Percentiles rank a stretch among this genome's conserved stretches.
Conservation (phyloP, 2,797 vertebrate genomes). For the Crocidura indochinensis region DNA sequence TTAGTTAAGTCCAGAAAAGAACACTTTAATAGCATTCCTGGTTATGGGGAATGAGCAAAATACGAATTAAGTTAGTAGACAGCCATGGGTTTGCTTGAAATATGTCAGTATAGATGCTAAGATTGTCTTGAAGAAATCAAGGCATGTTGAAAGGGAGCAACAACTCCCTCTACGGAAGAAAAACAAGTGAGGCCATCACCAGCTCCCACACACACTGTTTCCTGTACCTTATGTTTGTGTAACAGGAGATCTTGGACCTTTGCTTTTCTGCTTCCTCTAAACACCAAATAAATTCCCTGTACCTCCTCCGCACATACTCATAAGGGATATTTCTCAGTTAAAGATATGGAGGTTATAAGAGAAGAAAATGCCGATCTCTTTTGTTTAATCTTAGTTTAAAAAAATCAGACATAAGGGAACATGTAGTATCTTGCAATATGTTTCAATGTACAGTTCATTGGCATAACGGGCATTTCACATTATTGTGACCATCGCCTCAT, state of each 20-base stretch:
- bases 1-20: constrained; percentile 43
- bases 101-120: neutral
- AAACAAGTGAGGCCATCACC: neutral
- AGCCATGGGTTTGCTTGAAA: constrained; percentile 25
- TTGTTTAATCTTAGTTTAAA: neutral
- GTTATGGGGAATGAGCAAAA: constrained; percentile 52
- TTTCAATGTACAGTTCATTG: neutral
- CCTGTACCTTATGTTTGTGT: neutral
- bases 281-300: neutral
- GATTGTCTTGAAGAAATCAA: neutral
- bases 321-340: neutral
- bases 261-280: neutral
- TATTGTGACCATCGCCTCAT: rapidly evolving
- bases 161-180: constrained; percentile 1
- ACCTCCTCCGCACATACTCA: neutral
- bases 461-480: neutral
- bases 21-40: constrained; percentile 62
- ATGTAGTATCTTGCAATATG: neutral
- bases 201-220: neutral
- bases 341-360: constrained; percentile 6
- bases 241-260: neutral
- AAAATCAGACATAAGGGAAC: neutral
- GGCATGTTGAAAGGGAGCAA: neutral
- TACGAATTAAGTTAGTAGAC: constrained; percentile 55
- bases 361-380: neutral